A percentile compares a stretch with the other conserved stretches of the same genome.
These are phyloP conservation scores for Apistogramma diplotaenia DNA, from an alignment of 2,113 vertebrate genomes.

Conservation along the genomic window DNA sequence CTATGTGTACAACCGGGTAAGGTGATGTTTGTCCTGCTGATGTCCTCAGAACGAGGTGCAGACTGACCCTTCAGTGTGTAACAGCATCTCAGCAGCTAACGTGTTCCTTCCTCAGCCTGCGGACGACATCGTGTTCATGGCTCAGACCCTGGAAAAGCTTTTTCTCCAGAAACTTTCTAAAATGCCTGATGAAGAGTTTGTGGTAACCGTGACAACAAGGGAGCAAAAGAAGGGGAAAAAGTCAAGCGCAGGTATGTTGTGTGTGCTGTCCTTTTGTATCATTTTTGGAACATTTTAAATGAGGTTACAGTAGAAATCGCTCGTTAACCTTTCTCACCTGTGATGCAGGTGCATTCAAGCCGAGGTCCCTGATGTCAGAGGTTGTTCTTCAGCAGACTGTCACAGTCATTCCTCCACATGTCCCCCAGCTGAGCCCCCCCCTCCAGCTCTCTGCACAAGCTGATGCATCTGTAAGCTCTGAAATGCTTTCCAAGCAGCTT, in stretches of 20 bases:
- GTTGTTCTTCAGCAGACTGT: conserved; percentile 75
- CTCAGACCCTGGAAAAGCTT: conserved; percentile 86
- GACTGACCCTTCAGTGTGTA: no score
- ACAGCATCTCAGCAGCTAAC: conserved; percentile 69
- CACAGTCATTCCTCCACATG: conserved; percentile 65
- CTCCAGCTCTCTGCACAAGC: conserved; percentile 62
- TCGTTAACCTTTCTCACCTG: no score
- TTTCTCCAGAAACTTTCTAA: conserved; percentile 86
- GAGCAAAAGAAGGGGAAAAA: conserved; percentile 75
- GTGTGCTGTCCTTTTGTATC: no score
- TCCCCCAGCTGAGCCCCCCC: conserved; percentile 38
- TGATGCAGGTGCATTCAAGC: conserved; percentile 61
- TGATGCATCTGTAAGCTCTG: conserved; percentile 20
- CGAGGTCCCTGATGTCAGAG: conserved; percentile 64
- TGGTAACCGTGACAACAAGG: conserved; percentile 68
- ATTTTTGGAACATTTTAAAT: no score
- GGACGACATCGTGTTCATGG: conserved; percentile 93
- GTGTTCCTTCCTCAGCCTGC: conserved; percentile 80
- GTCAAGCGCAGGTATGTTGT: conserved; percentile 43
- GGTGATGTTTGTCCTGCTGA: not conserved
- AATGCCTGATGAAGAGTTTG: conserved; percentile 86
- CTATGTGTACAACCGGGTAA: conserved; percentile 90
- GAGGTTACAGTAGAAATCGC: no score
- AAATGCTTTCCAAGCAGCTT: not conserved
- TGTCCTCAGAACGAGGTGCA: no score